Evolutionary conservation across 2,113 vertebrate genomes (phyloP).

Genomic region (Donacobius atricapilla): DNA sequence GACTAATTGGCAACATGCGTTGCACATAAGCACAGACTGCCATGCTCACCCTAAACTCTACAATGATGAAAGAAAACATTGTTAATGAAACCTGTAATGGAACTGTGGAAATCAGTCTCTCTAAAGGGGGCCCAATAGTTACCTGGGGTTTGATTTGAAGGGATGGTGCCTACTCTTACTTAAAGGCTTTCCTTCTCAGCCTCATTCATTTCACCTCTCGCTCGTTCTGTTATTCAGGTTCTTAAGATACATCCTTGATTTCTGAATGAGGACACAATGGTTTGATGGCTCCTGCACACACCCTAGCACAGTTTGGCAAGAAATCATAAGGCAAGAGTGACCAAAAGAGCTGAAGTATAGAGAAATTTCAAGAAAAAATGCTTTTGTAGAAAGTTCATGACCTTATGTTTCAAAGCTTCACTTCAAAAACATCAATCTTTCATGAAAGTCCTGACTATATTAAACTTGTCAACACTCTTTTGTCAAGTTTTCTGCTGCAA

Average conservation of each 20-base stretch:
- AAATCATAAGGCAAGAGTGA: not conserved
- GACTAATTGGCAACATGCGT: rapidly evolving
- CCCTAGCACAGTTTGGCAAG: not conserved
- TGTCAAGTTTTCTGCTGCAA: not conserved
- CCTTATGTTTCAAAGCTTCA: not conserved
- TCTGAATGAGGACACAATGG: rapidly evolving
- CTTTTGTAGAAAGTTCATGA: not conserved
- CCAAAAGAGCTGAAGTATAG: not conserved
- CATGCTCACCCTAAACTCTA: not conserved
- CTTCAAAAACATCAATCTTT: constrained; percentile 1
- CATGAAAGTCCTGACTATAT: not conserved
- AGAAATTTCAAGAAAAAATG: not conserved
- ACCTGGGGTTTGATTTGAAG: not conserved
- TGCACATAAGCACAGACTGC: not conserved
- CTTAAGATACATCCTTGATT: not conserved
- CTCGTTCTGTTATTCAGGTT: not conserved
- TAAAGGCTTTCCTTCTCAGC: not conserved
- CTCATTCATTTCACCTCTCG: not conserved
- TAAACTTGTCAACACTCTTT: not conserved
- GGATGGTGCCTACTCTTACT: not conserved
- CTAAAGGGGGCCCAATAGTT: not conserved
- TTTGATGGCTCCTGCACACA: not conserved
- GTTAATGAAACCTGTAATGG: not conserved
- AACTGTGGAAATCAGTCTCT: not conserved
- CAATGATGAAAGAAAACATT: not conserved